phyloP scores from a whole-genome alignment of 1,140 invertebrate species.

The Mamestra configurata region DNA sequence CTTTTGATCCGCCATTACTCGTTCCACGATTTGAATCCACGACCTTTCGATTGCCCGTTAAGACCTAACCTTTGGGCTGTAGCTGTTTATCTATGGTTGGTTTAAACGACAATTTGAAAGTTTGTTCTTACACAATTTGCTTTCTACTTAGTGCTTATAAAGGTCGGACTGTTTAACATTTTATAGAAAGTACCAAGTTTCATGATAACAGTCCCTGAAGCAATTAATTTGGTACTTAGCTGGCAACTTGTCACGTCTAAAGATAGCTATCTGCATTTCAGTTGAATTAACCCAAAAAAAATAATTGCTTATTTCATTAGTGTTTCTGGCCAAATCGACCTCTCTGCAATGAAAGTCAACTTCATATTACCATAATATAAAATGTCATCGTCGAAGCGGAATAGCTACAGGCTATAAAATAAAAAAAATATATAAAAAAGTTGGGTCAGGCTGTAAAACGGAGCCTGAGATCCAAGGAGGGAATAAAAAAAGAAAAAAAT shows the following conservation, averaged over 20 bases:
- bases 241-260: background rate
- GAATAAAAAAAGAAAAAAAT: conserved; percentile 62
- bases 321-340: background rate
- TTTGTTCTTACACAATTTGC: background rate
- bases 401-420: conserved; percentile 60
- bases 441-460: conserved; percentile 57
- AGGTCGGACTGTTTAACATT: background rate
- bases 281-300: background rate
- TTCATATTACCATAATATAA: conserved; percentile 50
- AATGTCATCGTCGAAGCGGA: conserved; percentile 44
- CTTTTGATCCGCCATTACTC: background rate
- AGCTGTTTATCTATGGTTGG: conserved; percentile 15
- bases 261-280: background rate
- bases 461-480: conserved; percentile 55
- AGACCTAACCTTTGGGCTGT: conserved; percentile 32
- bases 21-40: conserved; percentile 17
- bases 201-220: background rate
- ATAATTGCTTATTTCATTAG: conserved; percentile 7
- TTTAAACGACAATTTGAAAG: conserved; percentile 11
- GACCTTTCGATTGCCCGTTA: conserved; percentile 27
- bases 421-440: conserved; percentile 58
- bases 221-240: background rate
- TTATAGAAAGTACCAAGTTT: background rate
- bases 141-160: conserved; percentile 12
- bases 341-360: background rate